Base-by-base conservation (phyloP, 2,113 vertebrate genomes). In the Epinephelus moara region DNA sequence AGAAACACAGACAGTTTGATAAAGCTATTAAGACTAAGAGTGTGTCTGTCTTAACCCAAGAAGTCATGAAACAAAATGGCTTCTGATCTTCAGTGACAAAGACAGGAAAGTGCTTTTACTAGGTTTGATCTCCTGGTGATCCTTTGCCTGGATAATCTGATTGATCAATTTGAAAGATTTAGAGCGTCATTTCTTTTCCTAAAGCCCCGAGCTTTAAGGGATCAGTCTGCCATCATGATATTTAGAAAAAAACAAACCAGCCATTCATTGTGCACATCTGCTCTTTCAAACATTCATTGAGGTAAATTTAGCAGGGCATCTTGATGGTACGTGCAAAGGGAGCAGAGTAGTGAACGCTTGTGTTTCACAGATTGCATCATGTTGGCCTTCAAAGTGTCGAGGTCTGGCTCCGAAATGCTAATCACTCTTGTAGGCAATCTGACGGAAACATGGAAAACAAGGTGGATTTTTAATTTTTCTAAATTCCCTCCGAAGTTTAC, bases 361-460 rank as follows among this genome's bases (percentile, higher is more conserved):
- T 30, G 73, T 86, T 88, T 88, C 85, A 80, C 52, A n/a, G 27
- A 76, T 89, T 90, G 63, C 91, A 85, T 91, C 55, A n/a, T 11
- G 52, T 49, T 17, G 27, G 64, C 30, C 82, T 66, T 84, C 49
- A 80, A 47, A 78, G 78, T 21, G 62, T 73, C 1, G 13, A 78
- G 71, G 63, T 55, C 64, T 37, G 73, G 11, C 70, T 59, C 40
- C 30, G 12, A 82, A 81, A 80, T 56, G 75, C 52, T 78, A 53
- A 82, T 82, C 11, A 8, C 18, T 52, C 4, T 69, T 75, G 78
- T 70, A 19, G 63, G 59, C 67, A 55, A 79, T 86, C 70, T 23
- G 37, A 68, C 21, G 40, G 33, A 75, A 72, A 84, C 33, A 37
- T 4, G 6, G 33, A 37, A 30, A 37, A 37, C 62, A 17, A 67